Evolutionary conservation across 1,140 invertebrate genomes (phyloP).

Genomic region (Ylistrum balloti): DNA sequence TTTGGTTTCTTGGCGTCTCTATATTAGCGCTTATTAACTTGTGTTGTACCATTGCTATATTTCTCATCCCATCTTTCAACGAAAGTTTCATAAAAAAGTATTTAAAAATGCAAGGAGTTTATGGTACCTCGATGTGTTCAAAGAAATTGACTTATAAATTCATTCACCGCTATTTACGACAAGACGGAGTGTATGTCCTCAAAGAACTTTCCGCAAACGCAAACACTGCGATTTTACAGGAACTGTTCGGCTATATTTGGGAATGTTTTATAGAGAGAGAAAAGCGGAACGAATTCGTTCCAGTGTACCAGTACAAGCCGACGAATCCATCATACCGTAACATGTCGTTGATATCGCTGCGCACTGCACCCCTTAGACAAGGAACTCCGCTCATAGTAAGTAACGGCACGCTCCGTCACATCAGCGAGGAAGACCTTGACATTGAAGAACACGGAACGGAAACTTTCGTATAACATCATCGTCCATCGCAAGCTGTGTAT

Average conservation of each 20-base stretch:
- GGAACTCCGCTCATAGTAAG: background rate
- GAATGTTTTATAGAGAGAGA: background rate
- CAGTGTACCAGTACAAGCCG: background rate
- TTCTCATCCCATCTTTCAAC: slow-evolving; percentile 24
- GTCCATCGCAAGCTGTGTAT: no score
- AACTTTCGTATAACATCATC: background rate
- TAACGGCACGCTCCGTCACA: slow-evolving; percentile 6
- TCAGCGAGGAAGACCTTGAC: slow-evolving; percentile 31
- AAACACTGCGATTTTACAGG: background rate
- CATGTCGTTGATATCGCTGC: background rate
- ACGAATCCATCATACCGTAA: background rate
- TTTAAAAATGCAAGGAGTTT: slow-evolving; percentile 45
- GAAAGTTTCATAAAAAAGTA: slow-evolving; percentile 51
- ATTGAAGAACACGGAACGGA: slow-evolving; percentile 24
- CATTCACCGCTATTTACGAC: background rate
- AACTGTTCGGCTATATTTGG: slow-evolving; percentile 5
- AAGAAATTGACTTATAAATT: background rate
- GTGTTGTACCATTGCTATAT: slow-evolving; percentile 39
- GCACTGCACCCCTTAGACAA: background rate
- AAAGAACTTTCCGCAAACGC: background rate
- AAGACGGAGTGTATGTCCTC: background rate
- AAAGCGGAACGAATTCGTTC: slow-evolving; percentile 32
- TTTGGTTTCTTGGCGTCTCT: slow-evolving; percentile 79
- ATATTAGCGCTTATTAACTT: slow-evolving; percentile 68
- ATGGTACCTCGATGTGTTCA: background rate